These are phyloP conservation scores for Clarias pachynema DNA, from an alignment of 2,797 vertebrate species.

Conservation along the genomic window DNA sequence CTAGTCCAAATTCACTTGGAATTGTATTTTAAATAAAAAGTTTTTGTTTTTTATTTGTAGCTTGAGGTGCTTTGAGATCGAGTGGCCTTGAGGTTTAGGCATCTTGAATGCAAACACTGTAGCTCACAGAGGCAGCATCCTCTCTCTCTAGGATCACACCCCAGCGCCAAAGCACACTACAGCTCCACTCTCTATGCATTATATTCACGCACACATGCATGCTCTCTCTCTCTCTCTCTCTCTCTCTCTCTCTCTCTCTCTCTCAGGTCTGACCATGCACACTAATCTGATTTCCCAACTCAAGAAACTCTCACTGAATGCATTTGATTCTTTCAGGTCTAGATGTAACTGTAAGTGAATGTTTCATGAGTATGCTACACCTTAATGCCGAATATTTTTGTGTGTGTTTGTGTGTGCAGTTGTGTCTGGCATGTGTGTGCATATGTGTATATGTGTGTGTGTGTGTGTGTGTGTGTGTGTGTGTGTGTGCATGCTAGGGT, in stretches of 20 bases:
- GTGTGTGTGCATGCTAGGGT: constrained; percentile 17
- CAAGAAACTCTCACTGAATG: constrained; percentile 68
- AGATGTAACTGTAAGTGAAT: constrained; percentile 20
- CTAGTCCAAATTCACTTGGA: background rate
- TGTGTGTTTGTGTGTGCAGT: background rate
- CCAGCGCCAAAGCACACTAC: constrained; percentile 52
- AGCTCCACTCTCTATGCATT: constrained; percentile 53
- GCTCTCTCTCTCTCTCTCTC: constrained; percentile 41
- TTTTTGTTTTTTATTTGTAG: background rate
- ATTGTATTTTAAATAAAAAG: background rate
- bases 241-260: constrained; percentile 57
- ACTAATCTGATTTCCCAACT: constrained; percentile 78
- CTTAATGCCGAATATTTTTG: background rate
- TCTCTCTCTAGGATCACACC: constrained; percentile 62
- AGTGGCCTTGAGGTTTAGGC: constrained; percentile 54
- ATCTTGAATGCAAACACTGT: constrained; percentile 59
- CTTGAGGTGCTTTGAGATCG: background rate
- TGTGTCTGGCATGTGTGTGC: constrained; percentile 1
- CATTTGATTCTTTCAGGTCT: constrained; percentile 70
- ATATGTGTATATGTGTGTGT: constrained; percentile 16
- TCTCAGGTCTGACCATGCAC: constrained; percentile 74
- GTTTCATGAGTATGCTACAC: background rate
- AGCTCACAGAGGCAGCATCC: constrained; percentile 54
- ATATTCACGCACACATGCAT: constrained; percentile 51
- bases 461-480: constrained; percentile 19